A percentile compares a stretch with the other conserved stretches of the same genome.
Conservation (phyloP, 2,888 invertebrate species). For the Carcina quercana region DNA sequence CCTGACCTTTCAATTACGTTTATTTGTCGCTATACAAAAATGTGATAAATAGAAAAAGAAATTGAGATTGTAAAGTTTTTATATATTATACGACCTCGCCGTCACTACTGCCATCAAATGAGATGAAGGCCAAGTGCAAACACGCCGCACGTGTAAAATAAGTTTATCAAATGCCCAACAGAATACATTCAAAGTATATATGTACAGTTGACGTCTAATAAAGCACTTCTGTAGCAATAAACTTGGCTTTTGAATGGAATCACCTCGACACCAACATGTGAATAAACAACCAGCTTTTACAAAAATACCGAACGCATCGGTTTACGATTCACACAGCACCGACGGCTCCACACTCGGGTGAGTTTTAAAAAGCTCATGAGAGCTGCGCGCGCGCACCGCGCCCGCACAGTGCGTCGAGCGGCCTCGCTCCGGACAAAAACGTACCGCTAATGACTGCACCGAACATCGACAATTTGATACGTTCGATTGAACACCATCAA, state of each 20-base stretch:
- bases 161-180: no score
- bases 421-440: conserved; percentile 39
- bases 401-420: conserved; percentile 33
- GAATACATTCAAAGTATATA: no score
- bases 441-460: conserved; percentile 51
- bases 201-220: conserved; percentile 17
- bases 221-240: conserved; percentile 9
- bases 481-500: conserved; percentile 68
- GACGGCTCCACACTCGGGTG: conserved; percentile 39
- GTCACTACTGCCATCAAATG: no score
- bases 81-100: no score
- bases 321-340: conserved; percentile 38
- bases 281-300: conserved; percentile 19
- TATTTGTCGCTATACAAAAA: no score
- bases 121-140: no score
- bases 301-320: conserved; percentile 25
- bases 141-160: no score
- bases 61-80: no score
- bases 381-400: conserved; percentile 30
- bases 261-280: conserved; percentile 1
- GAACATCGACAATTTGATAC: conserved; percentile 69
- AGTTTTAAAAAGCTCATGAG: conserved; percentile 33
- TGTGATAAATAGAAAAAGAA: no score
- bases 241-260: conserved; percentile 4
- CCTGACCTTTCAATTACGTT: no score